Base-by-base conservation (phyloP, 2,888 invertebrate species). In the Minunthozetes semirufus region DNA sequence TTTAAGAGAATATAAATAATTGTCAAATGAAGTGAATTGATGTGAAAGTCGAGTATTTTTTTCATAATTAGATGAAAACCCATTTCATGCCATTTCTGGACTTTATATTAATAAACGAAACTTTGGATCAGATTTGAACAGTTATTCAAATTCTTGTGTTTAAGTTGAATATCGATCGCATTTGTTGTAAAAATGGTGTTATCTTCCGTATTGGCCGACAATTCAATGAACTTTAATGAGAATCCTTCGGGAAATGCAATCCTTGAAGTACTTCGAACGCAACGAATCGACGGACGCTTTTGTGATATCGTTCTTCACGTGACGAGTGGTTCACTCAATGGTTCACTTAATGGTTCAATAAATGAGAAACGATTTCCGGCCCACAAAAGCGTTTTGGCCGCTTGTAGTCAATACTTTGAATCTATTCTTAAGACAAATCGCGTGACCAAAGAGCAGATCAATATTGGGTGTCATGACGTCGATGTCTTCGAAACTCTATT, bases 331-430 rank as follows among this genome's bases (percentile, higher is more conserved):
- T 4, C 19, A n/a, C 33, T 33, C 33, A 33, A 33, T n/a, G n/a
- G n/a, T n/a, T n/a, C n/a, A n/a, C n/a, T n/a, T n/a, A 27, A 8
- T 27, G 53, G 53, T n/a, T 4, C 19, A n/a, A 3, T 33, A 3
- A 33, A 33, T 68, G 88, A 88, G 75, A 88, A 87, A 76, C 86
- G 85, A 78, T 87, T 90, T 77, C 83, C 90, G 88, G 93, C 92
- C 73, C 94, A 94, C 82, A 87, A 91, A 79, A 90, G 91, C 19
- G 89, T 95, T 13, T 84, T 95, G 77, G 91, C 93, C 78, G 92
- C 94, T 8, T 90, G 92, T 78, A 92, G 93, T 84, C 90, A 91
- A 75, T 95, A 94, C 83, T 95, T 95, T 83, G 90, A 93, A 72
- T 81, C 80, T 6, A 78, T 82, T 38, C 76, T 78, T 22, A 86